Conservation (phyloP, 2,113 vertebrate genomes). For the Garra rufa region DNA sequence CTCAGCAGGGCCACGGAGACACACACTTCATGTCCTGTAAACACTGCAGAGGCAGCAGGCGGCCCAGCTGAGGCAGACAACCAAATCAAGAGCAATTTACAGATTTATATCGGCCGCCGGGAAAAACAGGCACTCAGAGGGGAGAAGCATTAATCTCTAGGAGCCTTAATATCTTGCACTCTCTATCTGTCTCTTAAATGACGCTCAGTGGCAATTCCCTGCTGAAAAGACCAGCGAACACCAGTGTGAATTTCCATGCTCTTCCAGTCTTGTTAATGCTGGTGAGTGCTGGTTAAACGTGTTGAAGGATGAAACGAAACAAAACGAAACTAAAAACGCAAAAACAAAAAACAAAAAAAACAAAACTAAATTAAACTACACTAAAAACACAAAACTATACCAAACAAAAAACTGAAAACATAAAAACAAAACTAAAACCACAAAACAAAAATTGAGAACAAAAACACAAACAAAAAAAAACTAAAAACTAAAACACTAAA, state of each 20-base stretch:
- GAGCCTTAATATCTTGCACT: slow-evolving; percentile 4
- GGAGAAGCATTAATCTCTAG: slow-evolving; percentile 9
- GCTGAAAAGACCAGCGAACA: not conserved
- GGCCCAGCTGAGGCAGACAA: slow-evolving; percentile 7
- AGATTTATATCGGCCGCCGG: slow-evolving; percentile 1
- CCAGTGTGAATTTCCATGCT: slow-evolving; percentile 15
- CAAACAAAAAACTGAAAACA: too few species aligned
- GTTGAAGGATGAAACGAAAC: not conserved
- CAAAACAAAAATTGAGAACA: too few species aligned
- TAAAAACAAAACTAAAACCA: too few species aligned
- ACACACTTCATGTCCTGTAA: slow-evolving; percentile 45
- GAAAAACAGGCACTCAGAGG: slow-evolving; percentile 22
- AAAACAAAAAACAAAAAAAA: too few species aligned
- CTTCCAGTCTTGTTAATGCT: not conserved
- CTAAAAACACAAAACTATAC: too few species aligned
- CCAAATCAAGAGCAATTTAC: slow-evolving; percentile 35
- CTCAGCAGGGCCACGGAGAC: slow-evolving; percentile 1
- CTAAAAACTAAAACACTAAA: too few species aligned
- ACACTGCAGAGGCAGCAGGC: slow-evolving; percentile 17
- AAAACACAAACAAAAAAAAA: too few species aligned
- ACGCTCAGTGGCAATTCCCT: not conserved
- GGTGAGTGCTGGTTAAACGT: not conserved
- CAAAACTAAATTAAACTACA: too few species aligned
- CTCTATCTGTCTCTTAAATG: slow-evolving; percentile 24
- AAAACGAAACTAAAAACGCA: too few species aligned